phyloP scores from a whole-genome alignment of 2,113 vertebrate genomes.

The Tachysurus fulvidraco region DNA sequence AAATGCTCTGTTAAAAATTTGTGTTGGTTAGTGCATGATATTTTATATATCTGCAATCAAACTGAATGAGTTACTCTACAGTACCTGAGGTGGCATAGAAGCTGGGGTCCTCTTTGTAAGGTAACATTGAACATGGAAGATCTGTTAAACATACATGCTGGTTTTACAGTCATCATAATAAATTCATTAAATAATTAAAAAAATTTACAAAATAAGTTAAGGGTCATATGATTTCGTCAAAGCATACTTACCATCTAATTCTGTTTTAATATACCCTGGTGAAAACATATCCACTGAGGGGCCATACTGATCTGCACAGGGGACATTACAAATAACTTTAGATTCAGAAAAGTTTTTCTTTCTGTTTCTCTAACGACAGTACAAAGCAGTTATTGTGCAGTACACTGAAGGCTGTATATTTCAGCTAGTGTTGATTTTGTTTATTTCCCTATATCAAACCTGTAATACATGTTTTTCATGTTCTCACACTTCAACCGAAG shows the following conservation, averaged over 20 bases:
- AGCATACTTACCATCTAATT: conserved; percentile 66
- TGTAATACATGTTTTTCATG: conserved; percentile 60
- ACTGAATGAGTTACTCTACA: conserved; percentile 41
- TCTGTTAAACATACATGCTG: conserved; percentile 56
- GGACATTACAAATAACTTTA: neutral
- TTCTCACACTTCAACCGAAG: conserved; percentile 36
- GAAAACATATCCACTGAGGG: conserved; percentile 74
- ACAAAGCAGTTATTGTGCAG: neutral
- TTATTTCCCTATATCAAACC: conserved; percentile 17
- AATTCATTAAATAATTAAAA: neutral
- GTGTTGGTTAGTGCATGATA: neutral
- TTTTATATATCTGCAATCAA: neutral
- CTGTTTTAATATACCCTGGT: conserved; percentile 81
- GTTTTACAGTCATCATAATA: neutral
- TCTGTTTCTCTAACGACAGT: neutral
- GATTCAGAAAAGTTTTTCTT: neutral
- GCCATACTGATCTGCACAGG: conserved; percentile 75
- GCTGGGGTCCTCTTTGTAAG: conserved; percentile 64
- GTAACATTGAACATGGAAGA: conserved; percentile 65
- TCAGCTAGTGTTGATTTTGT: conserved; percentile 22
- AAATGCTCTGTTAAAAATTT: conserved; percentile 63
- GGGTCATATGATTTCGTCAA: neutral
- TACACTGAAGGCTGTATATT: conserved; percentile 1
- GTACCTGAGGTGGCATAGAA: conserved; percentile 66
- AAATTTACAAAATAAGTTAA: neutral